phyloP scores from a whole-genome alignment of 2,113 vertebrate genomes.

The Herpetotheres cachinnans region DNA sequence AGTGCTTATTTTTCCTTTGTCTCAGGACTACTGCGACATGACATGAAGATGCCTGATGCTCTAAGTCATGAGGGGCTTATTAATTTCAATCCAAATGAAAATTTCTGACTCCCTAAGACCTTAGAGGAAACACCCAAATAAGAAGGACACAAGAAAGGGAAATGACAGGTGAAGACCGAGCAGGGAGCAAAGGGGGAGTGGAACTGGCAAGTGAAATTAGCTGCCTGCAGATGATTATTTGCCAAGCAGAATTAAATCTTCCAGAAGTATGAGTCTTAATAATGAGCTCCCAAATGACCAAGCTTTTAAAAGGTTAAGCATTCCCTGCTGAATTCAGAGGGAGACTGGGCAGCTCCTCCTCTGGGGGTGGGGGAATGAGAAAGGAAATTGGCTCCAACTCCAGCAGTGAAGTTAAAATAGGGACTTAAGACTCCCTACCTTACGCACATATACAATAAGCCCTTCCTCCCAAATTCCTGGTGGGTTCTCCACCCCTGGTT shows the following conservation, averaged over 20 bases:
- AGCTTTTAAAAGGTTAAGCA: slow-evolving; percentile 13
- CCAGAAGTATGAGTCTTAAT: background rate
- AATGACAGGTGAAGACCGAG: background rate
- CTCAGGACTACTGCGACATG: background rate
- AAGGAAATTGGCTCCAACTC: background rate
- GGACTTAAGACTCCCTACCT: background rate
- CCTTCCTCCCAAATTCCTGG: background rate
- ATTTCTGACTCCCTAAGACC: background rate
- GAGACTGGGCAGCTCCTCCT: background rate
- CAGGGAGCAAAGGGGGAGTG: background rate
- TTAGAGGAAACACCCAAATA: background rate
- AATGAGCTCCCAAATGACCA: background rate
- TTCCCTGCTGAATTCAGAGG: background rate
- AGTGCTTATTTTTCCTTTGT: background rate
- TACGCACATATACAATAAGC: background rate
- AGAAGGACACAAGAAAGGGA: background rate
- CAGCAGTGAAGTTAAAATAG: background rate
- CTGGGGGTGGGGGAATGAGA: background rate
- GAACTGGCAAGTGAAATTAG: background rate
- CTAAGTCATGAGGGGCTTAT: background rate
- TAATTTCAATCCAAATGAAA: background rate
- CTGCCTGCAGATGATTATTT: background rate
- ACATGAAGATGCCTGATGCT: background rate
- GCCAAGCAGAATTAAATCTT: slow-evolving; percentile 11
- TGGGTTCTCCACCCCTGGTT: background rate